These are phyloP conservation scores for Poliocrania exsul DNA, from an alignment of 2,797 vertebrate species.

Conservation along the genomic window DNA sequence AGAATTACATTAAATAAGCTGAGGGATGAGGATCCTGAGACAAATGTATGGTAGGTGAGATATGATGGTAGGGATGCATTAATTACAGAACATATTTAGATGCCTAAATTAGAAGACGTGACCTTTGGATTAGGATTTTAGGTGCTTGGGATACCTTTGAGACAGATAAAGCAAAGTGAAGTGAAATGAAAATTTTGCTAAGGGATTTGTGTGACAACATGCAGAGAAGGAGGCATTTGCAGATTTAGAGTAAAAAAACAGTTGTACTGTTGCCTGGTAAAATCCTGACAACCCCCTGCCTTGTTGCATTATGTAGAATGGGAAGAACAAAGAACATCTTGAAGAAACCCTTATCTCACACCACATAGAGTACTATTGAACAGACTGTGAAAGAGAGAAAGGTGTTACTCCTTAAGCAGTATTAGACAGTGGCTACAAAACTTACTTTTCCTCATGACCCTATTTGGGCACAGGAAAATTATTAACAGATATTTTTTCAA, in stretches of 20 bases:
- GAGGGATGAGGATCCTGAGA: neutral
- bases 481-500: neutral
- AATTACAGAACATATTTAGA: neutral
- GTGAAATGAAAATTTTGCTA: neutral
- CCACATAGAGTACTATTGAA: neutral
- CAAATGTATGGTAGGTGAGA: neutral
- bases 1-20: neutral
- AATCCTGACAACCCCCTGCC: neutral
- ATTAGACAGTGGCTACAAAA: neutral
- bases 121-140: neutral
- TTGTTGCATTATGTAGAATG: neutral
- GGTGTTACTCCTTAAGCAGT: neutral
- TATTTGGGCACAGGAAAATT: neutral
- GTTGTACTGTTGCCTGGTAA: neutral
- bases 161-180: neutral
- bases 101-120: neutral
- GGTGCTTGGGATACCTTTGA: neutral
- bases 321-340: constrained; percentile 1
- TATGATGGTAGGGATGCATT: neutral
- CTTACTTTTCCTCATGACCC: neutral
- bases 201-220: neutral
- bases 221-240: neutral
- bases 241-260: neutral
- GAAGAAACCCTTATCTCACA: neutral
- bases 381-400: neutral